Evolutionary conservation across 1,140 invertebrate species (phyloP), one percentile per base, ranked within the genome.

Genomic region (Bombus fervidus): DNA sequence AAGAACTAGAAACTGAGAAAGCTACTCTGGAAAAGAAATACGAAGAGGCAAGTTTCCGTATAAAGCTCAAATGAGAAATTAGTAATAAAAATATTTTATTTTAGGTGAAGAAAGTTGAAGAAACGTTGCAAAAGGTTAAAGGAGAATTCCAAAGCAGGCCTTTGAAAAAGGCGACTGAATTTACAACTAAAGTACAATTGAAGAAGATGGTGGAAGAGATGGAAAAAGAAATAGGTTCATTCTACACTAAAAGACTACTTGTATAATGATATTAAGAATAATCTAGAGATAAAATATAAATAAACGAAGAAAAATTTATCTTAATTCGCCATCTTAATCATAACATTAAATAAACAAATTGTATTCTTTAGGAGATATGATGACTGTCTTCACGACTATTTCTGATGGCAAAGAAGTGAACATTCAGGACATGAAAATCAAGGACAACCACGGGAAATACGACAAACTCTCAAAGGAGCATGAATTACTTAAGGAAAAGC

Each of bases 1-100:
- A 99, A 83, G 97, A 98, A 91, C 94, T 99, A 34, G 98, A 99
- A 93, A 96, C 96, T 62, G 99, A 99, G 89, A 98, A 98, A 92
- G 95, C 94, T 10, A 97, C 97, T 87, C 93, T 97, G 39, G 97
- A 98, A 88, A 97, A 96, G 86, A 97, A 96, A 93, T 95, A 96
- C 74, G 95, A 96, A 91, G 97, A 97, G 93, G 97, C 97, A 94
- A 92, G 74, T 72, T 34, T 82, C 25, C 9, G 2, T 64, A 5
- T 39, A 12, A 53, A 34, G 10, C 5, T 43, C 25, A n/a, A 31
- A 57, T 25, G 18, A 37, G 25, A 25, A 4, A 2, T 47, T 15
- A 10, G 39, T 81, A 47, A 83, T 37, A n/a, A 15, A 3, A 34
- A n/a, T 10, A 28, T 64, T 80, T 79, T 82, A 91, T 92, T 86